Evolutionary conservation across 2,888 invertebrate genomes (phyloP).

Genomic region (Plagiodera versicolora): DNA sequence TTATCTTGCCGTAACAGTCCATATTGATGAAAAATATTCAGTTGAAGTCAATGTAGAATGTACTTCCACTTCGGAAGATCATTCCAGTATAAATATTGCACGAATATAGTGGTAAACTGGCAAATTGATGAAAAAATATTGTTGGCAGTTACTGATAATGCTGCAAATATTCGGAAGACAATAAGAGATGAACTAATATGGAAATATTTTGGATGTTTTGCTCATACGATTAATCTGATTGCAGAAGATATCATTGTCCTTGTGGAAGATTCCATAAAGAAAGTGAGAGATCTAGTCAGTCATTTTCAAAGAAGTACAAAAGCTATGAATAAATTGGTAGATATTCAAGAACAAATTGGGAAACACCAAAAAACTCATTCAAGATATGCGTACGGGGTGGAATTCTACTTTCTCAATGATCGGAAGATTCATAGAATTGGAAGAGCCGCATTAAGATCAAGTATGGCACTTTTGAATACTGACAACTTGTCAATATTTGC

Average conservation of each 20-base stretch:
- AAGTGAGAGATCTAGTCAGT: conserved; percentile 5
- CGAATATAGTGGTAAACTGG: conserved; percentile 6
- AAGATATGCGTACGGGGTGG: conserved; percentile 33
- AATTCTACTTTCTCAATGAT: conserved; percentile 37
- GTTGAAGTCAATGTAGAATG: conserved; percentile 13
- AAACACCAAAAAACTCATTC: conserved; percentile 22
- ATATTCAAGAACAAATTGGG: conserved; percentile 17
- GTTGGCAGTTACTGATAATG: conserved; percentile 25
- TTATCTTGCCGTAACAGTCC: conserved; percentile 19
- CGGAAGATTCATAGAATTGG: conserved; percentile 27
- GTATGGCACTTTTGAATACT: conserved; percentile 25
- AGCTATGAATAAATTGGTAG: conserved; percentile 14
- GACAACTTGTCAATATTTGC: conserved; percentile 17
- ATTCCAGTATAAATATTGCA: conserved; percentile 17
- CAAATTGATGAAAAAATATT: conserved; percentile 14
- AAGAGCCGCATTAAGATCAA: conserved; percentile 26
- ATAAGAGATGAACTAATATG: conserved; percentile 1
- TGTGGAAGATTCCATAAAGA: background rate
- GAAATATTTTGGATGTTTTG: conserved; percentile 19
- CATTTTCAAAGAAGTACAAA: conserved; percentile 36
- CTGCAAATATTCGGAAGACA: conserved; percentile 22
- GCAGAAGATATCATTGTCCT: conserved; percentile 6
- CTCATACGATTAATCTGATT: conserved; percentile 18
- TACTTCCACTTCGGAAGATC: conserved; percentile 1
- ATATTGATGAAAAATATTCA: conserved; percentile 20